These are phyloP conservation scores for Ophion costatus DNA, from an alignment of 2,888 invertebrate species.

Conservation along the genomic window DNA sequence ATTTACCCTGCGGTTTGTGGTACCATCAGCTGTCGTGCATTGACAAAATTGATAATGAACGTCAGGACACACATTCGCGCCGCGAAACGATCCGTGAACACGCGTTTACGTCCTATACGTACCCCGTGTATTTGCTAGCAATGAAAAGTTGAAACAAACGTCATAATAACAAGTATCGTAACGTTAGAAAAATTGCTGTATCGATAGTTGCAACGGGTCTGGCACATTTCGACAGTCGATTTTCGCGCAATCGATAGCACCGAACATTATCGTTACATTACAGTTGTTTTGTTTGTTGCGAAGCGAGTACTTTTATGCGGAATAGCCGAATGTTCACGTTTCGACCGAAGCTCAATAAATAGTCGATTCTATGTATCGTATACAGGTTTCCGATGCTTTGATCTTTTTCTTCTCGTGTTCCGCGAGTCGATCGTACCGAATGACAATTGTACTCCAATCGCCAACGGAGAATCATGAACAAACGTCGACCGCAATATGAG, in stretches of 20 bases:
- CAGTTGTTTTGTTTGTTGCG: constrained; percentile 2
- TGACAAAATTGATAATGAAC: constrained; percentile 3
- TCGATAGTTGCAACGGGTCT: constrained; percentile 44
- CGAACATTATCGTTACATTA: constrained; percentile 32
- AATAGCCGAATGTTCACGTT: background rate
- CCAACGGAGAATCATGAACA: background rate
- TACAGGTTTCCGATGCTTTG: constrained; percentile 10
- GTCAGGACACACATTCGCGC: background rate
- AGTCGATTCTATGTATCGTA: constrained; percentile 17
- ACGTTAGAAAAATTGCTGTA: constrained; percentile 36
- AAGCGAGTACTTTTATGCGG: background rate
- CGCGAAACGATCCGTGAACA: constrained; percentile 24
- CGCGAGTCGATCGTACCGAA: constrained; percentile 20
- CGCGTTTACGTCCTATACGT: background rate
- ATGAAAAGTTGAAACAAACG: background rate
- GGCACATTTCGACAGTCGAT: constrained; percentile 52
- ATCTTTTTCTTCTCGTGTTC: constrained; percentile 2
- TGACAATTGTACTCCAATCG: constrained; percentile 31
- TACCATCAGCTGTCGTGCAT: constrained; percentile 35
- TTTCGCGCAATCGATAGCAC: constrained; percentile 55
- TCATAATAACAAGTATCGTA: background rate
- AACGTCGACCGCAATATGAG: background rate
- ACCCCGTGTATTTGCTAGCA: background rate
- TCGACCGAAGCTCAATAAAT: constrained; percentile 8
- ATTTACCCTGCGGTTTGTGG: background rate